Base-by-base conservation (phyloP, 2,113 vertebrate species). In the Hippocampus abdominalis region DNA sequence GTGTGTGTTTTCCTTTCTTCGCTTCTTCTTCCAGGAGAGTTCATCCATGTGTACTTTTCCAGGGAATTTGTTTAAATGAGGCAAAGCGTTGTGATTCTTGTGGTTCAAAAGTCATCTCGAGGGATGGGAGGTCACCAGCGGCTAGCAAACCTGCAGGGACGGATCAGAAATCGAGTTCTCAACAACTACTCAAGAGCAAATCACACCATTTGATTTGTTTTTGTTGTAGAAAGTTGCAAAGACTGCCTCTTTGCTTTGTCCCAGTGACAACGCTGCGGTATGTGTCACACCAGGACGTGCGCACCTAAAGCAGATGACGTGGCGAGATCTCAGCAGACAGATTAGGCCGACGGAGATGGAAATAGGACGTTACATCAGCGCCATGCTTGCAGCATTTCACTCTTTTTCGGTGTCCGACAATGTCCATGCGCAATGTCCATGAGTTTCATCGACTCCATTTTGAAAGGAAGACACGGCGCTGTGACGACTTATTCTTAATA, bases 301-400 rank as follows among this genome's bases (percentile, higher is more conserved):
- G 68, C 64, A 79, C 84, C 72, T 65, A 56, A 53, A 77, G 73
- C 81, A 84, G 75, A 85, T 88, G 84, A 88, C 83, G 81, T 68
- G 68, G 78, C 64, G 53, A 75, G 77, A 54, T 73, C 54, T 40
- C 62, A 74, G 74, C 66, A 78, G 84, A 90, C 66, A 78, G 84
- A 90, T 90, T 89, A 88, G 70, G 69, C 68, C 76, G 69, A 74
- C 42, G 16, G 81, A 73, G 87, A 89, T 87, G 77, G 72, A 87
- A 88, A 90, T 84, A 91, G 86, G 81, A 81, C 79, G 74, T 90
- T 87, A 88, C 76, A 84, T 90, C 87, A 90, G 67, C 53, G 49
- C 79, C 69, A 72, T 40, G 77, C 80, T 87, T 70, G 83, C 72
- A 16, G 40, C 56, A 60, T 46, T 68, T 62, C 61, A 70, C 61